A percentile compares a stretch with the other conserved stretches of the same genome.
Evolutionary conservation across 2,888 invertebrate genomes (phyloP).

Genomic region (Agrochola lota): DNA sequence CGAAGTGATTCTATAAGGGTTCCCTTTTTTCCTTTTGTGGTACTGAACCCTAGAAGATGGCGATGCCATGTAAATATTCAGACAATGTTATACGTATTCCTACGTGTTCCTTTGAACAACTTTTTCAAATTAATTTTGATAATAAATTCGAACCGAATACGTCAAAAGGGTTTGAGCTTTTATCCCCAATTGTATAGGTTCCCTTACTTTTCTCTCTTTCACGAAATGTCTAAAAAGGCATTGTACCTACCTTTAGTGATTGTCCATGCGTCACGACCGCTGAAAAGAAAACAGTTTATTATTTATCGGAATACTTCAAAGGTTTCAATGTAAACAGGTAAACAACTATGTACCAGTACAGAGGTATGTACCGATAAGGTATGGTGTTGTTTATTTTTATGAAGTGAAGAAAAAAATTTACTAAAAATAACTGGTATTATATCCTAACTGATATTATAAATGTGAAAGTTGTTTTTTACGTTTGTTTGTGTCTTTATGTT

Average conservation of each 20-base stretch:
- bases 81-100: not conserved
- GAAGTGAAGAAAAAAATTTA: not conserved
- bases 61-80: not conserved
- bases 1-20: too few relatives aligned
- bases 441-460: too few relatives aligned
- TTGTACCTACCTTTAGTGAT: not conserved
- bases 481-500: too few relatives aligned
- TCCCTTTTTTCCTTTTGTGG: too few relatives aligned
- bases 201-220: not conserved
- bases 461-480: too few relatives aligned
- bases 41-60: too few relatives aligned
- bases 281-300: slow-evolving; percentile 39
- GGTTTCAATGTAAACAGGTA: slow-evolving; percentile 17
- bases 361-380: not conserved
- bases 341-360: slow-evolving; percentile 11
- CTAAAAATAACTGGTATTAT: not conserved
- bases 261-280: slow-evolving; percentile 24
- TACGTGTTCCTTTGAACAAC: not conserved
- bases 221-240: slow-evolving; percentile 4
- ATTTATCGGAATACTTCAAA: slow-evolving; percentile 34
- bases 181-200: not conserved
- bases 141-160: not conserved
- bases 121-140: not conserved
- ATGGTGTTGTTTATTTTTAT: slow-evolving; percentile 1
- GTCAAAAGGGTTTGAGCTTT: not conserved